phyloP scores from a whole-genome alignment of 1,140 invertebrate species.

The Nasonia longicornis region DNA sequence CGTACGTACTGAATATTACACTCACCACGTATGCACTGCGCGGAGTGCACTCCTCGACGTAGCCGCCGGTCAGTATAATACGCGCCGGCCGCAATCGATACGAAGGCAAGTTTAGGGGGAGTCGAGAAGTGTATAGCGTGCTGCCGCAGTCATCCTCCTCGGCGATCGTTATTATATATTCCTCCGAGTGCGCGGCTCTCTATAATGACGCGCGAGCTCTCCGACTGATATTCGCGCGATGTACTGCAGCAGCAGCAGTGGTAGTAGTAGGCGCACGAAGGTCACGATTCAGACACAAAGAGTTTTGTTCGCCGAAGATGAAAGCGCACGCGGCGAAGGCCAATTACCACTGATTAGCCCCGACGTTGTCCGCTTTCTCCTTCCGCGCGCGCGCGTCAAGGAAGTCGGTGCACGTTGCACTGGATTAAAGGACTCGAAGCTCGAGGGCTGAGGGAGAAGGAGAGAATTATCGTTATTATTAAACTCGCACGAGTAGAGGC shows the following conservation, averaged over 20 bases:
- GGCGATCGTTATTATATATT: slow-evolving; percentile 33
- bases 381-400: neutral
- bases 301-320: slow-evolving; percentile 2
- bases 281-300: slow-evolving; percentile 26
- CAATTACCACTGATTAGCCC: slow-evolving; percentile 60
- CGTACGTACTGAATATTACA: no score
- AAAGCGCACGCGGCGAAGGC: slow-evolving; percentile 13
- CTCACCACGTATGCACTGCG: neutral
- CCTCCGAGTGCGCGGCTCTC: neutral
- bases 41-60: neutral
- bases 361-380: slow-evolving; percentile 15
- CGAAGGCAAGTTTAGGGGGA: neutral
- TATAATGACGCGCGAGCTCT: neutral
- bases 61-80: neutral
- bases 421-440: slow-evolving; percentile 17
- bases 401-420: neutral
- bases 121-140: neutral
- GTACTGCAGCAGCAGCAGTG: neutral
- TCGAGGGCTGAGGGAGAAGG: neutral
- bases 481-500: neutral
- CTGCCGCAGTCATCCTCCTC: neutral
- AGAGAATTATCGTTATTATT: no score
- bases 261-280: neutral
- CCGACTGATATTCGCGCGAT: neutral
- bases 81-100: neutral